These are phyloP conservation scores for Scytalopus superciliaris DNA, from an alignment of 2,113 vertebrate species.

Conservation along the genomic window DNA sequence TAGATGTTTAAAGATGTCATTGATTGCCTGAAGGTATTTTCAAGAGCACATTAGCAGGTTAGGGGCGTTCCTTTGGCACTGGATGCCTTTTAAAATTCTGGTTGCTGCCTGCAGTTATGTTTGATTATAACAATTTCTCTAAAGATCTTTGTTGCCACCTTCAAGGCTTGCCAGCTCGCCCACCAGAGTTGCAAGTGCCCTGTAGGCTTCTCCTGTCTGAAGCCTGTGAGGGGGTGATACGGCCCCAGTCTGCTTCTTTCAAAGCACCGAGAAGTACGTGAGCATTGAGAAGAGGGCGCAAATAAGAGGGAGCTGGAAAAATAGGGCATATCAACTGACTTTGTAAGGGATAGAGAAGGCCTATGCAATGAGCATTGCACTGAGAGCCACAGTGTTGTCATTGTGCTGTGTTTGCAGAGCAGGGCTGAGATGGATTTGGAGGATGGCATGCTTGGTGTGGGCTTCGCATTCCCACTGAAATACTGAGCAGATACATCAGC, in stretches of 20 bases:
- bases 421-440: slow-evolving; percentile 2
- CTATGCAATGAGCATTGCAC: not conserved
- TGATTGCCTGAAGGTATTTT: slow-evolving; percentile 24
- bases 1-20: not conserved
- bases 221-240: not conserved
- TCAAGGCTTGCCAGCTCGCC: not conserved
- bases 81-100: not conserved
- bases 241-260: not conserved
- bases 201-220: not conserved
- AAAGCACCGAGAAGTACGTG: not conserved
- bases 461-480: not conserved
- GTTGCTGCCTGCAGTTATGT: not conserved
- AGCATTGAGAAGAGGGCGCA: not conserved
- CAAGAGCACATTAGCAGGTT: not conserved
- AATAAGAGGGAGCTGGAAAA: not conserved
- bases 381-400: not conserved
- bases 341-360: not conserved
- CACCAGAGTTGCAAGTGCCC: not conserved
- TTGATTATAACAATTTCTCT: not conserved
- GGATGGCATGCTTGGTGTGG: not conserved
- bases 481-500: not conserved
- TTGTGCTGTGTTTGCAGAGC: not conserved
- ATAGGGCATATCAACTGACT: not conserved
- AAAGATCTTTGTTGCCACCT: not conserved
- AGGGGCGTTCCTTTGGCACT: not conserved